Evolutionary conservation across 2,113 vertebrate genomes (phyloP).

Genomic region (Oxyura jamaicensis): DNA sequence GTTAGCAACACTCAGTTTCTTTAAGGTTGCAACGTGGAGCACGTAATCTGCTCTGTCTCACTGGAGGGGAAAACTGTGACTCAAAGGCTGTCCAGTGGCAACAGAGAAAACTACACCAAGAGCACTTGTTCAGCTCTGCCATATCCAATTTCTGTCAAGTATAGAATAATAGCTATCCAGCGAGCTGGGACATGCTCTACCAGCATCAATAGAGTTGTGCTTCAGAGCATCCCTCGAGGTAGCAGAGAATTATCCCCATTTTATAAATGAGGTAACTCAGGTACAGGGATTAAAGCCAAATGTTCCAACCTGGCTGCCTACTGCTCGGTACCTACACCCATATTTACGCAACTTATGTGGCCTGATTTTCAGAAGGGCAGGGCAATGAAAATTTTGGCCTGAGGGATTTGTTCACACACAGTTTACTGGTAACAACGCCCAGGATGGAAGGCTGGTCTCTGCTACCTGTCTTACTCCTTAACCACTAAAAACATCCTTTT

Average conservation of each 20-base stretch:
- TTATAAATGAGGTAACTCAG: constrained; percentile 49
- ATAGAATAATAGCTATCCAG: constrained; percentile 26
- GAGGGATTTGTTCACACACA: constrained; percentile 50
- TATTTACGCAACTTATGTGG: constrained; percentile 49
- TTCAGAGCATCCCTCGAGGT: constrained; percentile 65
- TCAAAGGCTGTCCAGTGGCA: not conserved
- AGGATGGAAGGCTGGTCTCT: constrained; percentile 32
- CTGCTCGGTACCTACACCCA: constrained; percentile 49
- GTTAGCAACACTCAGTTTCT: not conserved
- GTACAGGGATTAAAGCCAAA: constrained; percentile 51
- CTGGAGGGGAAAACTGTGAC: not conserved
- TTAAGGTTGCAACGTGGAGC: not conserved
- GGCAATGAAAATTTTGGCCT: constrained; percentile 67
- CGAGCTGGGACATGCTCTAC: constrained; percentile 47
- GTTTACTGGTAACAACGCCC: constrained; percentile 42
- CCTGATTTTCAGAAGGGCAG: constrained; percentile 67
- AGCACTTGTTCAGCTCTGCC: constrained; percentile 34
- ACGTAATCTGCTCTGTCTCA: not conserved
- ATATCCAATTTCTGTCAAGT: constrained; percentile 28
- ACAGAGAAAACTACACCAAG: constrained; percentile 1
- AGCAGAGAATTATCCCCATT: constrained; percentile 60
- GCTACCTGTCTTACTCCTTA: constrained; percentile 26
- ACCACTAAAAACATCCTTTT: constrained; percentile 50
- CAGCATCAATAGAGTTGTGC: constrained; percentile 38
- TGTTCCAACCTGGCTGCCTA: constrained; percentile 50